phyloP scores from a whole-genome alignment of 2,888 invertebrate genomes.

The Tetranychus piercei region DNA sequence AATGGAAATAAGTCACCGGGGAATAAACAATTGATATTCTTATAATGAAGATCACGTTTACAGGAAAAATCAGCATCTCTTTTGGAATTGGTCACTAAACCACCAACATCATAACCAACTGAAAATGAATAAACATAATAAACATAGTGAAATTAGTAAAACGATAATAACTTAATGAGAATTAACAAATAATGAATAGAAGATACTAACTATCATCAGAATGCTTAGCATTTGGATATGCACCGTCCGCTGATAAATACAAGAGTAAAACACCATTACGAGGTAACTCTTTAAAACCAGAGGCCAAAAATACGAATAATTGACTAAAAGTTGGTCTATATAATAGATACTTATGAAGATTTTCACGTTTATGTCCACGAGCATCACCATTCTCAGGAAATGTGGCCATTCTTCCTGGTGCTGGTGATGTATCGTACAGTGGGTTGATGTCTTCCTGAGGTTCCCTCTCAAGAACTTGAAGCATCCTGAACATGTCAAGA shows the following conservation, averaged over 20 bases:
- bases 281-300: constrained; percentile 76
- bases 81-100: constrained; percentile 40
- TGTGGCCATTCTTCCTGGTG: constrained; percentile 45
- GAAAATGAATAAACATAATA: constrained; percentile 21
- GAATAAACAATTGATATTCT: constrained; percentile 42
- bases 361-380: constrained; percentile 39
- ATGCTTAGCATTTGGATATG: constrained; percentile 60
- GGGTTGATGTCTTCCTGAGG: constrained; percentile 36
- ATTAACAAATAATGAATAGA: not conserved
- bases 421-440: constrained; percentile 45
- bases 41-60: constrained; percentile 12
- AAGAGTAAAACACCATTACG: constrained; percentile 72
- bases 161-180: too few relatives aligned
- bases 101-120: constrained; percentile 70
- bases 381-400: constrained; percentile 34
- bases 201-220: constrained; percentile 36
- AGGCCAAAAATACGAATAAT: constrained; percentile 74
- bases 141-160: too few relatives aligned
- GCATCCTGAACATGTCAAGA: constrained; percentile 92
- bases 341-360: constrained; percentile 87
- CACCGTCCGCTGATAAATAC: constrained; percentile 82
- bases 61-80: not conserved
- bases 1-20: constrained; percentile 84
- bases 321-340: constrained; percentile 87
- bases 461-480: constrained; percentile 81